Evolutionary conservation across 35 echinoderm and acorn worm genomes (phyloP).

Genomic region (Chiridota heheva): DNA sequence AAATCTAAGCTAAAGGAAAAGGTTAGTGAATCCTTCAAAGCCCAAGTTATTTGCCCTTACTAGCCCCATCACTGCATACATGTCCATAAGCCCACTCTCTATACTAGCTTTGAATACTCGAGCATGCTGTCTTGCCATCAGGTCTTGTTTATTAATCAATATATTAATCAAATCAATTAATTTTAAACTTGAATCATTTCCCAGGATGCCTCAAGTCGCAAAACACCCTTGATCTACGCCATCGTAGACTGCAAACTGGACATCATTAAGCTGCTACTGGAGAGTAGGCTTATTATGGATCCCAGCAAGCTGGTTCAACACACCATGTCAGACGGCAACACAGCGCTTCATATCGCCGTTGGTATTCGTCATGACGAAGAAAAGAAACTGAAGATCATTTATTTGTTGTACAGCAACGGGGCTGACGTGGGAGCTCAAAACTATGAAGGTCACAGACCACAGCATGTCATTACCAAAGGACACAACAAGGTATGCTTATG

Average conservation of each 20-base stretch:
- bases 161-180: no score
- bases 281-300: neutral
- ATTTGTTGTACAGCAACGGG: conserved; percentile 11
- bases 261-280: conserved; percentile 10
- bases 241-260: conserved; percentile 20
- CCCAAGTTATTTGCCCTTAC: no score
- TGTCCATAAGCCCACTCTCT: no score
- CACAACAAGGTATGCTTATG: conserved; percentile 16
- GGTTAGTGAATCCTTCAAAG: no score
- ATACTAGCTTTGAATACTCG: no score
- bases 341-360: conserved; percentile 25
- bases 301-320: neutral
- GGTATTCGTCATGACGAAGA: neutral
- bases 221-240: conserved; percentile 35
- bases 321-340: conserved; percentile 41
- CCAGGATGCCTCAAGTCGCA: conserved; percentile 31
- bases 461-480: conserved; percentile 10
- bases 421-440: conserved; percentile 30
- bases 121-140: no score
- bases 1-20: no score
- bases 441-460: conserved; percentile 12
- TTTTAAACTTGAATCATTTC: no score
- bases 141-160: no score
- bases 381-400: conserved; percentile 9
- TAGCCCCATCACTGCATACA: no score